Conservation (phyloP, 2,797 vertebrate genomes). For the Hybognathus amarus region DNA sequence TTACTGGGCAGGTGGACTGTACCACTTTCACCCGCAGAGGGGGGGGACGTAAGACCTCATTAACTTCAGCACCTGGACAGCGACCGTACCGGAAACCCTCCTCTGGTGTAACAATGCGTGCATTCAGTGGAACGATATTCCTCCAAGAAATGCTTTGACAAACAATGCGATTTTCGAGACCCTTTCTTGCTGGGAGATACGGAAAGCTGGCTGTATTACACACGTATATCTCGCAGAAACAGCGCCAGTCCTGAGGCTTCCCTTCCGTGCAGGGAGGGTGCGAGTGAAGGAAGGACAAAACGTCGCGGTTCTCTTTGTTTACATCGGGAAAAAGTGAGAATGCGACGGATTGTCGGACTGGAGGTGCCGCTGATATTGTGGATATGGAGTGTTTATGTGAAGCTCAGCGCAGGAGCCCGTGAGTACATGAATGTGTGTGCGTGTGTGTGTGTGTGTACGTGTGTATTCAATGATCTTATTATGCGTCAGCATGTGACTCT, state of each 20-base stretch:
- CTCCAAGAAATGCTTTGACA: slow-evolving; percentile 19
- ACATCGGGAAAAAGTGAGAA: slow-evolving; percentile 56
- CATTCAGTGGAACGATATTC: slow-evolving; percentile 27
- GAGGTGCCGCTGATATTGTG: slow-evolving; percentile 61
- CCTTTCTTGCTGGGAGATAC: slow-evolving; percentile 34
- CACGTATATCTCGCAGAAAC: slow-evolving; percentile 34
- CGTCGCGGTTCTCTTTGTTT: slow-evolving; percentile 55
- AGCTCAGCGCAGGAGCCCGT: slow-evolving; percentile 69
- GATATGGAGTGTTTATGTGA: slow-evolving; percentile 62
- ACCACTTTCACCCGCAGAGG: slow-evolving; percentile 46
- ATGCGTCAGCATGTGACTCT: slow-evolving; percentile 42
- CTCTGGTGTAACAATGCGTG: slow-evolving; percentile 59
- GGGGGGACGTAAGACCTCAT: slow-evolving; percentile 50
- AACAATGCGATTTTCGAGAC: slow-evolving; percentile 27
- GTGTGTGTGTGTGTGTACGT: not conserved
- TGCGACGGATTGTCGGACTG: slow-evolving; percentile 59
- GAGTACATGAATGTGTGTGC: slow-evolving; percentile 64
- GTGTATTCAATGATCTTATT: slow-evolving; percentile 35
- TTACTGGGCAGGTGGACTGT: slow-evolving; percentile 30
- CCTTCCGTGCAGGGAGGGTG: slow-evolving; percentile 54
- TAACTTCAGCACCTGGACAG: slow-evolving; percentile 64
- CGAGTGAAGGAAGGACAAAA: slow-evolving; percentile 35
- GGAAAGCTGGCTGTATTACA: slow-evolving; percentile 34
- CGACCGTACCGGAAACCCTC: slow-evolving; percentile 50
- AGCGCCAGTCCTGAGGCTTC: slow-evolving; percentile 41